A percentile compares a stretch with the other conserved stretches of the same genome.
Conservation (phyloP, 2,888 invertebrate genomes). For the Eristalis tenax region DNA sequence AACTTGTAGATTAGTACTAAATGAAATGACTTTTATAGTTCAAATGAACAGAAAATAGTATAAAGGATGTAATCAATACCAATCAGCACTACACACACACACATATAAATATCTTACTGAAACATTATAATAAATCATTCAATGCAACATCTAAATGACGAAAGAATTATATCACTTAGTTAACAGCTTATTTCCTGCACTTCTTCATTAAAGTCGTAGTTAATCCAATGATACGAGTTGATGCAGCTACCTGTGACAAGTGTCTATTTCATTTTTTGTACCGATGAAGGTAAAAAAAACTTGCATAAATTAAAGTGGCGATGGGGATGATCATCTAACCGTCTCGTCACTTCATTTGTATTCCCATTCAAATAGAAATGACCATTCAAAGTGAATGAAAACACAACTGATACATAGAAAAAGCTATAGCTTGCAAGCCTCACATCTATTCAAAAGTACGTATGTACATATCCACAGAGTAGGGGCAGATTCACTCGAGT, state of each 20-base stretch:
- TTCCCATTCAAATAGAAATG: constrained; percentile 13
- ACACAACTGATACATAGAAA: constrained; percentile 11
- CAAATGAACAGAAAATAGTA: no score
- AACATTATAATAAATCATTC: neutral
- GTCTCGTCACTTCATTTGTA: neutral
- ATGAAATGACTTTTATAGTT: no score
- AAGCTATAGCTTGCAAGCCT: neutral
- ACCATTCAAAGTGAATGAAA: constrained; percentile 22
- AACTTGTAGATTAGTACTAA: no score
- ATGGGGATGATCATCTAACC: neutral
- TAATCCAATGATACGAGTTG: neutral
- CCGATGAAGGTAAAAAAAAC: neutral
- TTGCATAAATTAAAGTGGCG: neutral
- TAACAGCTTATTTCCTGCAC: neutral
- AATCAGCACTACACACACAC: neutral
- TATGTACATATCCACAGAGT: neutral
- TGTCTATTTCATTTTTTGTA: neutral
- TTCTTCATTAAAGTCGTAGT: neutral
- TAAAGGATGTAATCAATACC: no score
- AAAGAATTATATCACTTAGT: neutral
- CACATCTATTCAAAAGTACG: neutral
- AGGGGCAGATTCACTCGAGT: neutral
- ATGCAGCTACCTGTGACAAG: neutral
- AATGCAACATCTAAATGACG: neutral
- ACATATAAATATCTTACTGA: neutral